Percentiles rank a stretch among this genome's conserved stretches.
Evolutionary conservation across 1,140 invertebrate genomes (phyloP).

Genomic region (Acromyrmex charruanus): DNA sequence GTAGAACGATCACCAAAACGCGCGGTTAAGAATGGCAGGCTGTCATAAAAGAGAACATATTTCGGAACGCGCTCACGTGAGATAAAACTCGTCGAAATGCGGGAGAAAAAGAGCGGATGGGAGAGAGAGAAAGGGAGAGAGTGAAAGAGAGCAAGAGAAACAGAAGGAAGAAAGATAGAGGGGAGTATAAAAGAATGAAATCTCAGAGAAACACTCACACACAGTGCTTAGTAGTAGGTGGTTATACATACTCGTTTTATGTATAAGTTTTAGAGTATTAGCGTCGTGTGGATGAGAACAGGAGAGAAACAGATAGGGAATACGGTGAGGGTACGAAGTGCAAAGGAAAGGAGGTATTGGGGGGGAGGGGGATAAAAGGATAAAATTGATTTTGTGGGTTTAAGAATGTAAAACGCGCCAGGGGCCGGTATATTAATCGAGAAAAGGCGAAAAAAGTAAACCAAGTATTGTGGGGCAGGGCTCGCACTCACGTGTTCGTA

Average conservation of each 20-base stretch:
- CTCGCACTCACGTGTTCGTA: slow-evolving; percentile 53
- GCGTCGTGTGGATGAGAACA: slow-evolving; percentile 57
- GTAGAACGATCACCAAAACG: slow-evolving; percentile 52
- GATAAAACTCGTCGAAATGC: slow-evolving; percentile 41
- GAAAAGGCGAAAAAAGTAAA: background rate
- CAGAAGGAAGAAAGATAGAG: slow-evolving; percentile 7
- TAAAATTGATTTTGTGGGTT: slow-evolving; percentile 9
- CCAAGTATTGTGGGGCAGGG: slow-evolving; percentile 40
- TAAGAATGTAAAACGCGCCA: background rate
- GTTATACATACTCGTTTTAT: slow-evolving; percentile 78
- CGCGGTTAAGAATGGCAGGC: slow-evolving; percentile 34
- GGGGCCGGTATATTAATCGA: slow-evolving; percentile 5
- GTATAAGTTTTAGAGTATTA: slow-evolving; percentile 78
- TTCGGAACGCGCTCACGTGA: slow-evolving; percentile 39
- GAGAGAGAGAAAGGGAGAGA: slow-evolving; percentile 17
- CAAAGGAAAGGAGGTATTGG: slow-evolving; percentile 3
- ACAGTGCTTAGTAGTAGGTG: slow-evolving; percentile 70
- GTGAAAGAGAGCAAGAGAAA: slow-evolving; percentile 18
- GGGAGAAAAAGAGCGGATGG: slow-evolving; percentile 10
- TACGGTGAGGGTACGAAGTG: slow-evolving; percentile 40
- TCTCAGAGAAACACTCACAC: slow-evolving; percentile 49
- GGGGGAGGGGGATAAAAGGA: background rate
- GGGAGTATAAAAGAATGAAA: slow-evolving; percentile 56
- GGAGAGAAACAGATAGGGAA: slow-evolving; percentile 36
- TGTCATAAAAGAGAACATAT: slow-evolving; percentile 24